Conservation (phyloP, 2,113 vertebrate genomes). For the Channa argus region DNA sequence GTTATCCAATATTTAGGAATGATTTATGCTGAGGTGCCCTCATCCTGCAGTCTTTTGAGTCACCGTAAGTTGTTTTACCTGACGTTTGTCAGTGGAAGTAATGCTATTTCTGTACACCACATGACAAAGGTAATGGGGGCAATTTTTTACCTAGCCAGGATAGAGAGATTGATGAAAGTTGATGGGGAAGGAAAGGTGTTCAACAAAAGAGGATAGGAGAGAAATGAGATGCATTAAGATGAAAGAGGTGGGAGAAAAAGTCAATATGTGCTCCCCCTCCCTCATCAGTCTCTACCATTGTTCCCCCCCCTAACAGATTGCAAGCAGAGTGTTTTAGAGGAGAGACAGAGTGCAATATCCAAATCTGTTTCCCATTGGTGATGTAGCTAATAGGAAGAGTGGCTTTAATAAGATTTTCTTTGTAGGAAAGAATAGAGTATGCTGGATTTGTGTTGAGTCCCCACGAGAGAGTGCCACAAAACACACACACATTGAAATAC, state of each 20-base stretch:
- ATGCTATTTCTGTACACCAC: constrained; percentile 68
- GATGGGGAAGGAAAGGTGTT: constrained; percentile 75
- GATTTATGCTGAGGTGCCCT: constrained; percentile 36
- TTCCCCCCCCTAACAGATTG: constrained; percentile 66
- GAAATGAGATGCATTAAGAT: constrained; percentile 76
- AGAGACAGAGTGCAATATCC: constrained; percentile 62
- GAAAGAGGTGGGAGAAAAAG: constrained; percentile 67
- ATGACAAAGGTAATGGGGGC: constrained; percentile 74
- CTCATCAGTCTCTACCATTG: constrained; percentile 66
- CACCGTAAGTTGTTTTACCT: constrained; percentile 65
- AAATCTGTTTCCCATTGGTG: constrained; percentile 73
- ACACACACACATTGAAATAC: neutral
- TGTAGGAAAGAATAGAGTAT: constrained; percentile 48
- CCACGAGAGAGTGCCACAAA: neutral
- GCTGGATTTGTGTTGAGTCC: constrained; percentile 3
- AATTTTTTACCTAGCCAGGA: constrained; percentile 71
- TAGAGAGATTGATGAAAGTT: constrained; percentile 69
- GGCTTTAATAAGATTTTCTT: constrained; percentile 70
- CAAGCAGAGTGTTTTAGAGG: constrained; percentile 56
- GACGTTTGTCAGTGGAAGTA: constrained; percentile 59
- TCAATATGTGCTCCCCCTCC: constrained; percentile 65
- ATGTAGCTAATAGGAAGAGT: constrained; percentile 63
- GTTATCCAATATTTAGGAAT: constrained; percentile 38
- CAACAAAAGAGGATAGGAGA: constrained; percentile 66
- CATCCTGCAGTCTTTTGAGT: constrained; percentile 32